These are phyloP conservation scores for Eulemur mongoz DNA, from an alignment of 2,797 vertebrate species.

Conservation along the genomic window DNA sequence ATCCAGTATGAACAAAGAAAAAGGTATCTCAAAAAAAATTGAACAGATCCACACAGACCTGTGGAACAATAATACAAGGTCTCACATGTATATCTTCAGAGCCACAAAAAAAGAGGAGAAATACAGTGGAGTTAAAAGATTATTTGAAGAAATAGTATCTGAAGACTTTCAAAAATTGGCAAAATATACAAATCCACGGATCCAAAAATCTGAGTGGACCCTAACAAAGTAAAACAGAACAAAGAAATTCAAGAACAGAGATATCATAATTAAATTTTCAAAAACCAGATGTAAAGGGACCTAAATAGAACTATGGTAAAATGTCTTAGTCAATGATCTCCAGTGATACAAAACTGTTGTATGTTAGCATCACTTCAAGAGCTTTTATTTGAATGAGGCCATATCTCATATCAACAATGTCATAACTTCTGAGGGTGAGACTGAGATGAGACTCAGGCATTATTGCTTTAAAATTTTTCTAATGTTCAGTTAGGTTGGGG, in stretches of 20 bases:
- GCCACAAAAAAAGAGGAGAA: not conserved
- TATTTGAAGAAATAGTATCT: not conserved
- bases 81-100: not conserved
- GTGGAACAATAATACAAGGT: not conserved
- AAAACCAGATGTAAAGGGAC: not conserved
- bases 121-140: not conserved
- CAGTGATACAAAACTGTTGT: not conserved
- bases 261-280: not conserved
- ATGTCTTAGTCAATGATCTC: not conserved
- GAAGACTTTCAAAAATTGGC: not conserved
- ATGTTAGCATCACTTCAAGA: not conserved
- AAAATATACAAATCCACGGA: not conserved
- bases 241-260: not conserved
- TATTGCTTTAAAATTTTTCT: not conserved
- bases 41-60: not conserved
- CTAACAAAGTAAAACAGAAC: not conserved
- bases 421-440: not conserved
- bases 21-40: not conserved
- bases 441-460: not conserved
- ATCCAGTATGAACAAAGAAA: not conserved
- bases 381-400: not conserved
- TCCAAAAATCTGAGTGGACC: not conserved
- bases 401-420: not conserved
- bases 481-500: not conserved
- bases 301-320: not conserved